Base-by-base conservation (phyloP, 2,113 vertebrate species). In the Antechinus flavipes region DNA sequence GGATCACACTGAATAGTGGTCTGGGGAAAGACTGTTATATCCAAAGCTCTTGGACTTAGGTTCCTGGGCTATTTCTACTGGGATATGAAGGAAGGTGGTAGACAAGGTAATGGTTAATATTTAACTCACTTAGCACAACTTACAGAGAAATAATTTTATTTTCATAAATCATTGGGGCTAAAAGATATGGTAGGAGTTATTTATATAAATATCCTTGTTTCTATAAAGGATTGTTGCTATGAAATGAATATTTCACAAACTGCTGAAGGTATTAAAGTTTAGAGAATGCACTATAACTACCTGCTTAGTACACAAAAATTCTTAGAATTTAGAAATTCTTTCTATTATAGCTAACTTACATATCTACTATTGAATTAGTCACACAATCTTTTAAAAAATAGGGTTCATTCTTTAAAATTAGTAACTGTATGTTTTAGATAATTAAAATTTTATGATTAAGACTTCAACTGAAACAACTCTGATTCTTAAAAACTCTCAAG, bases 401-500 rank as follows among this genome's bases (percentile, higher is more conserved):
- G 91, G 90, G 90, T 91, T 89, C n/a, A 89, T 56, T 90, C 0
- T 49, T 49, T 8, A 95, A 49, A 54, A 4, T 95, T 96, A 84
- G 54, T 93, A 42, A 49, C 19, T 42, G 8, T 42, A 42, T 42
- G 8, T 42, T 42, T 84, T 58, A 10, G 5, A 54, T 91, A 10
- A 89, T 2, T 89, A 8, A 96, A 97, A 90, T 92, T 49, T 49
- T 96, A 35, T 95, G 5, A 84, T 19, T 42, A 16, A 95, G 54
- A 53, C 89, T 91, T 94, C 53, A 52, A 47, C 76, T 95, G 30
- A 95, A 92, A 24, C 35, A 94, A 27, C 9, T 98, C 25, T 55
- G 90, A 93, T 97, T 97, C 96, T 94, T 97, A 94, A 97, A 76
- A 97, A 95, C 92, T 93, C 91, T 30, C 91, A 11, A 94, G 14